These are phyloP conservation scores for Acanthopagrus latus DNA, from an alignment of 2,797 vertebrate genomes.

Conservation along the genomic window DNA sequence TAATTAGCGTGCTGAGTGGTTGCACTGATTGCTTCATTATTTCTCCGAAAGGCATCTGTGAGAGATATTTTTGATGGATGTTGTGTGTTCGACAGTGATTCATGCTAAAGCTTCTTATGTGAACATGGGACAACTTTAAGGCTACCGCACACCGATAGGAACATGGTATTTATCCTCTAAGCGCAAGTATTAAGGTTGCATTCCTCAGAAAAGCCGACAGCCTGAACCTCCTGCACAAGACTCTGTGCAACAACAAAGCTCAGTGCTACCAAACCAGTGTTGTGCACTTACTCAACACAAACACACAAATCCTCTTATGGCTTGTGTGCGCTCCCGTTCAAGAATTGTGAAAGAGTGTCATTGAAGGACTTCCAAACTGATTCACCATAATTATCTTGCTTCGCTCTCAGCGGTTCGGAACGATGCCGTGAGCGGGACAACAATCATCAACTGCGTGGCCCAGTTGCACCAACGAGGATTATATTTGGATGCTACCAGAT, in stretches of 20 bases:
- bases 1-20: conserved; percentile 79
- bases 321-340: neutral
- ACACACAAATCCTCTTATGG: conserved; percentile 22
- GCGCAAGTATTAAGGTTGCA: neutral
- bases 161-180: neutral
- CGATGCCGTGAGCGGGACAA: conserved; percentile 34
- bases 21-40: conserved; percentile 85
- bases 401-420: conserved; percentile 40
- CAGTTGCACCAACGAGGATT: conserved; percentile 42
- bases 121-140: conserved; percentile 2
- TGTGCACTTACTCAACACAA: conserved; percentile 29
- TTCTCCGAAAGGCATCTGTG: conserved; percentile 69
- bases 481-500: conserved; percentile 32
- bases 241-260: conserved; percentile 17
- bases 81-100: conserved; percentile 65
- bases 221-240: conserved; percentile 41
- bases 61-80: conserved; percentile 74
- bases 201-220: conserved; percentile 14
- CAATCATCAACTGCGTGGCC: conserved; percentile 45
- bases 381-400: conserved; percentile 61
- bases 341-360: conserved; percentile 38
- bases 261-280: conserved; percentile 24
- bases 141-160: conserved; percentile 14
- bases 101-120: conserved; percentile 49
- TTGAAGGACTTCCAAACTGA: conserved; percentile 29